Evolutionary conservation across 2,113 vertebrate genomes (phyloP), one percentile per base, ranked within the genome.

Genomic region (Rallus limicola): DNA sequence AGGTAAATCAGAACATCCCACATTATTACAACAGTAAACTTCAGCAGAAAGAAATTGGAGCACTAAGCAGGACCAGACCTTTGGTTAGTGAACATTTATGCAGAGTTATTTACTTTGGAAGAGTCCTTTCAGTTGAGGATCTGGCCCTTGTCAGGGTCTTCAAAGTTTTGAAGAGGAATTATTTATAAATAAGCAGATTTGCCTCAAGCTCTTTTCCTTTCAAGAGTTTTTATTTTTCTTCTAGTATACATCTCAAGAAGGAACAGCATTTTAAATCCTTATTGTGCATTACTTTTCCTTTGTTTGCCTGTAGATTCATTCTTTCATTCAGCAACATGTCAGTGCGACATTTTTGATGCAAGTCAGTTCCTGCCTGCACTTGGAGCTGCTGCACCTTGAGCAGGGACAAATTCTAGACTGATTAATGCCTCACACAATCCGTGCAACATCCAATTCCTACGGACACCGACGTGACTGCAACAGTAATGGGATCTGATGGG

Each of bases 371-470:
- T 75, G 71, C 29, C 50, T 78, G 36, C 16, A n/a, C 63, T 94
- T 82, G 58, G 33, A 91, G 63, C 81, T 74, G 69, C 55, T 56
- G 62, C 29, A 91, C 68, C 88, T 63, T 94, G 65, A 52, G 44
- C 59, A 70, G 86, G 87, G 84, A 74, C 82, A 95, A 91, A 77
- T 82, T 72, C 80, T 78, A 70, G 82, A 71, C 38, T 82, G 74
- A 97, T 94, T 91, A 97, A 95, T 93, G 44, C 36, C 82, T 53
- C 17, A 46, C 44, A 42, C 13, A 91, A 46, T 33, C n/a, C 5
- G 15, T 23, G 59, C 64, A 95, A 80, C 83, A 79, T 34, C 44
- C n/a, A 72, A 2, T 69, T 93, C 78, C 68, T 96, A 8, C 0
- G 5, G 56, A 86, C 60, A 55, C 38, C 2, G 8, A 72, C 1